Percentiles rank a stretch among this genome's conserved stretches.
Conservation (phyloP, 2,113 vertebrate species). For the Ophthalmolycus amberensis region DNA sequence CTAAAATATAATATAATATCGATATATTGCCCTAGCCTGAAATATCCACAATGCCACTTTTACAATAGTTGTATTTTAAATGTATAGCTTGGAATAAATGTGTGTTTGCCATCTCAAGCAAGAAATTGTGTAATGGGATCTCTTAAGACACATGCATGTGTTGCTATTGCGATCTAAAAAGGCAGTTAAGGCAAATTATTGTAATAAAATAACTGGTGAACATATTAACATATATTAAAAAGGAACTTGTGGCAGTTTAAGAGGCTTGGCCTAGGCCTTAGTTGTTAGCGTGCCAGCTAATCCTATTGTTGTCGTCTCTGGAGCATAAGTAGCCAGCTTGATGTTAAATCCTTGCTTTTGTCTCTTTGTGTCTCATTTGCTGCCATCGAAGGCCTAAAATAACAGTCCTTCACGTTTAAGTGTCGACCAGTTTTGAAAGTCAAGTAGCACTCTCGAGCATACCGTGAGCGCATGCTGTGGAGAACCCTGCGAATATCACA, state of each 20-base stretch:
- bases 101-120: background rate
- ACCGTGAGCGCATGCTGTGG: constrained; percentile 1
- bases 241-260: constrained; percentile 53
- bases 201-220: constrained; percentile 21
- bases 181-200: background rate
- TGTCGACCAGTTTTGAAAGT: constrained; percentile 42
- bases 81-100: background rate
- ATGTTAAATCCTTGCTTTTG: constrained; percentile 64
- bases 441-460: background rate
- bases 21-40: background rate
- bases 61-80: background rate
- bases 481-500: constrained; percentile 8
- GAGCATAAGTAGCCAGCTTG: constrained; percentile 59
- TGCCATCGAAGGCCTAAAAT: constrained; percentile 41
- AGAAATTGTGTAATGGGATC: background rate
- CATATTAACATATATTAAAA: constrained; percentile 51
- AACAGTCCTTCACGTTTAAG: constrained; percentile 37
- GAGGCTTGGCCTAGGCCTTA: constrained; percentile 60
- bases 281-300: constrained; percentile 64
- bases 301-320: constrained; percentile 71
- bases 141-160: background rate
- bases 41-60: background rate
- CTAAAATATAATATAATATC: too few species aligned
- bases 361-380: constrained; percentile 54
- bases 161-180: background rate